Percentiles rank a stretch among this genome's conserved stretches.
Evolutionary conservation across 2,888 invertebrate species (phyloP).

Genomic region (Fragum fragum): DNA sequence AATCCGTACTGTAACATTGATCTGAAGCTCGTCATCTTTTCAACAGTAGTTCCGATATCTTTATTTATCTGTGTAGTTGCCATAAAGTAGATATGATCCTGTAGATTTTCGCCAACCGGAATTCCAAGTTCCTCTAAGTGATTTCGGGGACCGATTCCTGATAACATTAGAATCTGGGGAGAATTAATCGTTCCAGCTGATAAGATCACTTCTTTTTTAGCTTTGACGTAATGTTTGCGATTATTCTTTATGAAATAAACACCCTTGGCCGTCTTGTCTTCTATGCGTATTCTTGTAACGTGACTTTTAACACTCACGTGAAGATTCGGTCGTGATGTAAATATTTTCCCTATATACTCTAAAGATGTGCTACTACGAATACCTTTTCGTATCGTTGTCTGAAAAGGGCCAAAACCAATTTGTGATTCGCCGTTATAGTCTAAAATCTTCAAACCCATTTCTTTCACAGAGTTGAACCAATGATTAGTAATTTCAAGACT

Average conservation of each 20-base stretch:
- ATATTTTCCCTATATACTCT: constrained; percentile 16
- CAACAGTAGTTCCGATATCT: constrained; percentile 29
- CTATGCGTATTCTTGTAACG: constrained; percentile 73
- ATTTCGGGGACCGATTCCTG: constrained; percentile 12
- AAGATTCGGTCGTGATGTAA: constrained; percentile 20
- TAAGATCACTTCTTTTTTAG: constrained; percentile 79
- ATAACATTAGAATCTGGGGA: constrained; percentile 70
- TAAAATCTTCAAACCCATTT: constrained; percentile 33
- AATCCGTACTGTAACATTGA: constrained; percentile 40
- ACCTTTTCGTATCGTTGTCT: constrained; percentile 1
- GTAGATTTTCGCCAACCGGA: constrained; percentile 71
- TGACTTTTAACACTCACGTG: constrained; percentile 48
- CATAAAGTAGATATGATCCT: constrained; percentile 33
- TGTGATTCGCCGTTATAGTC: constrained; percentile 45
- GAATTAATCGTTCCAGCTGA: constrained; percentile 85
- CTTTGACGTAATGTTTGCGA: constrained; percentile 64
- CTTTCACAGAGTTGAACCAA: constrained; percentile 32
- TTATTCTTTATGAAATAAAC: constrained; percentile 73
- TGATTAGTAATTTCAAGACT: not conserved
- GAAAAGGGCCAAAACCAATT: constrained; percentile 6
- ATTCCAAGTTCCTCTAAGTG: constrained; percentile 83
- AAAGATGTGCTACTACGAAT: constrained; percentile 15
- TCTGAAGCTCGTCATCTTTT: constrained; percentile 34
- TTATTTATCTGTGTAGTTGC: constrained; percentile 24
- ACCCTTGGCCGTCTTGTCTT: constrained; percentile 71